These are phyloP conservation scores for Oreohelix idahoensis DNA, from an alignment of 1,140 invertebrate species.

Conservation along the genomic window DNA sequence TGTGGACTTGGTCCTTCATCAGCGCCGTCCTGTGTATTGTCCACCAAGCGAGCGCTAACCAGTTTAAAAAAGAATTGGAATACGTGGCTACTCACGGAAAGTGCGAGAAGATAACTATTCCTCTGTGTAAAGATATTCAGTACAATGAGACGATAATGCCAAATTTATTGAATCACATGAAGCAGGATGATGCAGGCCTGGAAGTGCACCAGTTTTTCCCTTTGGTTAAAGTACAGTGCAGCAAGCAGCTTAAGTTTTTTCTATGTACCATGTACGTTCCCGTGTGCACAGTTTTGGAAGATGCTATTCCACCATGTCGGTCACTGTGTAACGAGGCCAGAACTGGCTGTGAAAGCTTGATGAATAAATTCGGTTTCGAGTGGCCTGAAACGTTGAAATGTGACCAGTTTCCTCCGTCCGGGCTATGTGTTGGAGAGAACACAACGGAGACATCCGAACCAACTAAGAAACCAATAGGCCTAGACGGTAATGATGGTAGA, in stretches of 20 bases:
- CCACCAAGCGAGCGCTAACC: not conserved
- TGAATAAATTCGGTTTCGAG: conserved; percentile 92
- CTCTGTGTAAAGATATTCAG: conserved; percentile 90
- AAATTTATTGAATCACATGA: conserved; percentile 92
- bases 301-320: conserved; percentile 91
- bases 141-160: conserved; percentile 98
- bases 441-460: conserved; percentile 74
- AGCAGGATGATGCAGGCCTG: conserved; percentile 94
- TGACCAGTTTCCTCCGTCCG: conserved; percentile 86
- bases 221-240: conserved; percentile 96
- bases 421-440: conserved; percentile 91
- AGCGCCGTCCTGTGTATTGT: conserved; percentile 4
- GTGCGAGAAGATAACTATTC: conserved; percentile 94
- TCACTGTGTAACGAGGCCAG: conserved; percentile 74
- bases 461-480: conserved; percentile 41
- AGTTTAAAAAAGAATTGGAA: conserved; percentile 9
- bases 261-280: conserved; percentile 96
- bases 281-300: conserved; percentile 88
- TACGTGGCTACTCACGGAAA: conserved; percentile 77
- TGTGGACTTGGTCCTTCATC: not conserved
- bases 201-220: conserved; percentile 96
- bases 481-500: no score
- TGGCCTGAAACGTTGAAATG: conserved; percentile 97
- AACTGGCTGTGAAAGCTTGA: conserved; percentile 87
- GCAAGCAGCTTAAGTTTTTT: conserved; percentile 93